phyloP scores from a whole-genome alignment of 2,888 invertebrate species.

The Malthinus flaveolus region DNA sequence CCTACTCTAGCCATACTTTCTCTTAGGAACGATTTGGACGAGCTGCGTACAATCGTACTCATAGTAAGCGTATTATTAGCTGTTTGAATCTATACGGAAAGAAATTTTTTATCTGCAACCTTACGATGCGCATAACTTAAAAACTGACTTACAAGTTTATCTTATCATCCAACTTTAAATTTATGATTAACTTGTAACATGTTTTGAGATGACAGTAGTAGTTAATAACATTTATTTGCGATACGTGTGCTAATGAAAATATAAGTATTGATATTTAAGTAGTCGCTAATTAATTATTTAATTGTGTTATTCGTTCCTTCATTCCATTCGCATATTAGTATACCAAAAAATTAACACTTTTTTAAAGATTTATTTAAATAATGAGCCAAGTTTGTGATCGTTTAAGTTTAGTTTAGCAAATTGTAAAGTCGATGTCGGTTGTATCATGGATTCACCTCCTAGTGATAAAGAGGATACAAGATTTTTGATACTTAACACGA shows the following conservation, averaged over 20 bases:
- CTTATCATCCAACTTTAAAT: conserved; percentile 4
- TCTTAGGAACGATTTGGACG: no score
- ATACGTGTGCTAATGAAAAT: conserved; percentile 3
- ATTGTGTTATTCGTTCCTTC: conserved; percentile 3
- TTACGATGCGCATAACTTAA: conserved; percentile 2
- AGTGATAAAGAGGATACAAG: conserved; percentile 24
- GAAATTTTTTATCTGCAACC: neutral
- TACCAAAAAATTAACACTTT: conserved; percentile 12
- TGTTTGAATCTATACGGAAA: no score
- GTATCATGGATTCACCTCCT: conserved; percentile 20
- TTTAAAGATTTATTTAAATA: neutral
- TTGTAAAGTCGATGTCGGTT: neutral
- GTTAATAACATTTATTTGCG: neutral
- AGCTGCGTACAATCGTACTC: no score
- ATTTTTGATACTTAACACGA: conserved; percentile 16
- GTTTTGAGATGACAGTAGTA: neutral
- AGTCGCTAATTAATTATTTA: neutral
- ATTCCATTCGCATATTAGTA: neutral
- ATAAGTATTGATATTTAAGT: neutral
- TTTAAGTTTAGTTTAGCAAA: conserved; percentile 13
- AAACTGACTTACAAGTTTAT: neutral
- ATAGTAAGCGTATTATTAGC: no score
- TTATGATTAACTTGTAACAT: neutral
- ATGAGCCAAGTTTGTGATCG: neutral
- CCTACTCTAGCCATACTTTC: no score